Conservation (phyloP, 2,113 vertebrate genomes). For the Xiphophorus couchianus region DNA sequence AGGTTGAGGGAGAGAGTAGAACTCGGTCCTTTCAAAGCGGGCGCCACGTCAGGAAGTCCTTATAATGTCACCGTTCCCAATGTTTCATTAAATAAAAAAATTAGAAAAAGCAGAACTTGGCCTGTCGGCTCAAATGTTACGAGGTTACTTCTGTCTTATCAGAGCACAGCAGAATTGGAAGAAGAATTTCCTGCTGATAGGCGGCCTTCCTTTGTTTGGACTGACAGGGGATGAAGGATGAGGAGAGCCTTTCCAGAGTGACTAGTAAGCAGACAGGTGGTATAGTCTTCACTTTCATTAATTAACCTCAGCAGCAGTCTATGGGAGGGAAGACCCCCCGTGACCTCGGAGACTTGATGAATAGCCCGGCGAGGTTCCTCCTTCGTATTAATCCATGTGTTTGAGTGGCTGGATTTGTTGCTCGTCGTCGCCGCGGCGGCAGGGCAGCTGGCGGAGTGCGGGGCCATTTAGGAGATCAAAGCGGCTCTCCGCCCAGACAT, state of each 20-base stretch:
- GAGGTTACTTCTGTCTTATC: conserved; percentile 60
- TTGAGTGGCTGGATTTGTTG: conserved; percentile 33
- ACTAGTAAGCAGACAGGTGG: conserved; percentile 68
- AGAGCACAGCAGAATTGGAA: conserved; percentile 40
- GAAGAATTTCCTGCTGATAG: conserved; percentile 64
- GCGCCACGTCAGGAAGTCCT: conserved; percentile 8
- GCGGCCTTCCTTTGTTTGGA: conserved; percentile 68
- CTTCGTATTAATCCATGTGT: conserved; percentile 72
- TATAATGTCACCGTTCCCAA: not conserved
- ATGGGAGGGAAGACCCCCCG: conserved; percentile 29
- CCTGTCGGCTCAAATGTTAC: conserved; percentile 34
- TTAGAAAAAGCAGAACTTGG: too few relatives aligned
- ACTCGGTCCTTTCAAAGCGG: conserved; percentile 3
- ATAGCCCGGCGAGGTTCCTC: conserved; percentile 56
- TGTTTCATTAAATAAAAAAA: not conserved
- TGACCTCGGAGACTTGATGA: conserved; percentile 75
- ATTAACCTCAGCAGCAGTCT: conserved; percentile 74
- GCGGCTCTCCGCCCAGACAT: conserved; percentile 55
- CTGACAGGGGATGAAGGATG: conserved; percentile 24
- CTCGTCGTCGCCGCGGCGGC: conserved; percentile 39
- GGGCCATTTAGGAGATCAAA: conserved; percentile 76
- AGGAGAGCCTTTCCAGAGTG: conserved; percentile 47
- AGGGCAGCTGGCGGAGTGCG: conserved; percentile 66
- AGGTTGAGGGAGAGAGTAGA: conserved; percentile 14
- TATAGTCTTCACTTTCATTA: conserved; percentile 75